Evolutionary conservation across 2,797 vertebrate genomes (phyloP).

Genomic region (Xerus rutilus): DNA sequence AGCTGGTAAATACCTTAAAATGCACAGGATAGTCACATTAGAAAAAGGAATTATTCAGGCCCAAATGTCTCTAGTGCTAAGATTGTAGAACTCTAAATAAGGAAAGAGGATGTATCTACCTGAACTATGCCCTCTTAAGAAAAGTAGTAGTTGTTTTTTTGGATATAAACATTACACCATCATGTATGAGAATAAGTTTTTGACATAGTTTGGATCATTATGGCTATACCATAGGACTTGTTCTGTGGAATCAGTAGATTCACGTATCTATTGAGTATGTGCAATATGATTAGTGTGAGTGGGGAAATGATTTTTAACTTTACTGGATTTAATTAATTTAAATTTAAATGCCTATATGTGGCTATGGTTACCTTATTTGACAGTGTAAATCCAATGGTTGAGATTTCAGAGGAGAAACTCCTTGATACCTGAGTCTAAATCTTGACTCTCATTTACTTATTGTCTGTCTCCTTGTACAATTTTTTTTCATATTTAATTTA

Average conservation of each 20-base stretch:
- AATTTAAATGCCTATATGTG: background rate
- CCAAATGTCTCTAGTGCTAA: background rate
- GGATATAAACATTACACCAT: background rate
- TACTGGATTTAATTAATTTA: constrained; percentile 6
- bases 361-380: background rate
- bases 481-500: background rate
- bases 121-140: background rate
- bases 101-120: background rate
- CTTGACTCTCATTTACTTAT: background rate
- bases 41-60: background rate
- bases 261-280: background rate
- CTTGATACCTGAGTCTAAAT: background rate
- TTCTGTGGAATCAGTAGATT: background rate
- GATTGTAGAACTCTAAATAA: background rate
- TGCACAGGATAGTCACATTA: background rate
- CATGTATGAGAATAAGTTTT: background rate
- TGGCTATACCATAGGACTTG: background rate
- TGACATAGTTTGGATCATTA: background rate
- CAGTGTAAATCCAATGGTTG: background rate
- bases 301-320: background rate
- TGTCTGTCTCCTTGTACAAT: background rate
- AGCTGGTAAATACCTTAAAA: background rate
- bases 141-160: background rate
- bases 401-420: background rate
- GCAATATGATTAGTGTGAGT: background rate